Evolutionary conservation across 2,113 vertebrate species (phyloP).

Genomic region (Baryphthengus martii): DNA sequence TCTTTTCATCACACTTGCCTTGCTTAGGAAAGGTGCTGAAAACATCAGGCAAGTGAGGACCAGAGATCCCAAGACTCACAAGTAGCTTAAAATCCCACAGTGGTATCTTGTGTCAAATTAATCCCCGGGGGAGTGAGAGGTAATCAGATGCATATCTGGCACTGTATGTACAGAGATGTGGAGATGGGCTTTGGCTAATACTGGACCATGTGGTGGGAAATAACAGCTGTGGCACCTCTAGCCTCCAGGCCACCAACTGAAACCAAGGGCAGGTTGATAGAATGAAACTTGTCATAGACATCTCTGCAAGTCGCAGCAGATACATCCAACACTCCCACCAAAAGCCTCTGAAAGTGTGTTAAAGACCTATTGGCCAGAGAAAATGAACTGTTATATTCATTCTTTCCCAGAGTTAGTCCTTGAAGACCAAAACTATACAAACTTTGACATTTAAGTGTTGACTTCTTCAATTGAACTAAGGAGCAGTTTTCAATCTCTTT

Average conservation of each 20-base stretch:
- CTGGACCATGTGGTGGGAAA: not conserved
- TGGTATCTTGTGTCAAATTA: not conserved
- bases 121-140: not conserved
- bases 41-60: not conserved
- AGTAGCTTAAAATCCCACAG: not conserved
- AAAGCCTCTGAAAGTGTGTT: not conserved
- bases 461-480: not conserved
- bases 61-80: not conserved
- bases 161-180: not conserved
- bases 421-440: not conserved
- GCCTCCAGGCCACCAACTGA: not conserved
- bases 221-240: not conserved
- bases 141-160: not conserved
- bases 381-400: not conserved
- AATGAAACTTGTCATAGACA: not conserved
- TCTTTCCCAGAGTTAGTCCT: not conserved
- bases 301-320: not conserved
- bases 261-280: not conserved
- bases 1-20: not conserved
- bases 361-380: not conserved
- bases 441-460: not conserved
- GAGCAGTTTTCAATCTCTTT: not conserved
- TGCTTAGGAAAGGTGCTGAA: not conserved
- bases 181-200: not conserved
- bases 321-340: fast-evolving